These are phyloP conservation scores for Acropora tenuis DNA, from an alignment of 64 coral and sea anemone genomes.

Conservation along the genomic window DNA sequence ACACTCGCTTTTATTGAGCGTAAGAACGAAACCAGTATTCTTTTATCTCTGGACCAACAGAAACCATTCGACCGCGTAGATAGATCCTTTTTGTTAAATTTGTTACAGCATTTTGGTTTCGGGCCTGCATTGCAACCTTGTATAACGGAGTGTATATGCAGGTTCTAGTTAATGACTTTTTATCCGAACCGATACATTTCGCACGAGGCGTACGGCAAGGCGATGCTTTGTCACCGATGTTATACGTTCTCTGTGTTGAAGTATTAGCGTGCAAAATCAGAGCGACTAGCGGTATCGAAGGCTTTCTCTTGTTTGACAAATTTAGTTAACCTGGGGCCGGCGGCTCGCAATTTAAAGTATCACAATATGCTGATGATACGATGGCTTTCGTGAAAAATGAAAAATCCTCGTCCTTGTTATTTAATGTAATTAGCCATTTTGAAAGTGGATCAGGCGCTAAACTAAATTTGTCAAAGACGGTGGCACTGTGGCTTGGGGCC, in stretches of 20 bases:
- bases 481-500: slow-evolving; percentile 19
- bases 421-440: background rate
- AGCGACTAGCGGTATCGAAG: background rate
- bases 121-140: background rate
- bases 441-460: background rate
- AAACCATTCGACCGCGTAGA: slow-evolving; percentile 20
- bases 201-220: too few species aligned
- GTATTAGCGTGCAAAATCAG: background rate
- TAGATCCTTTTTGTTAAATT: background rate
- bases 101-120: background rate
- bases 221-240: background rate
- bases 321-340: background rate
- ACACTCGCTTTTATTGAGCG: background rate
- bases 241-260: background rate
- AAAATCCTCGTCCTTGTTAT: background rate
- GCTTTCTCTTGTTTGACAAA: slow-evolving; percentile 20
- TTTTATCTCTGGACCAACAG: background rate
- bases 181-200: background rate
- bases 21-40: background rate
- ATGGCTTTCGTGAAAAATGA: background rate
- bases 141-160: background rate
- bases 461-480: background rate
- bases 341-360: background rate
- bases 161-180: background rate
- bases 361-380: background rate